Evolutionary conservation across 2,113 vertebrate species (phyloP).

Genomic region (Etheostoma spectabile): DNA sequence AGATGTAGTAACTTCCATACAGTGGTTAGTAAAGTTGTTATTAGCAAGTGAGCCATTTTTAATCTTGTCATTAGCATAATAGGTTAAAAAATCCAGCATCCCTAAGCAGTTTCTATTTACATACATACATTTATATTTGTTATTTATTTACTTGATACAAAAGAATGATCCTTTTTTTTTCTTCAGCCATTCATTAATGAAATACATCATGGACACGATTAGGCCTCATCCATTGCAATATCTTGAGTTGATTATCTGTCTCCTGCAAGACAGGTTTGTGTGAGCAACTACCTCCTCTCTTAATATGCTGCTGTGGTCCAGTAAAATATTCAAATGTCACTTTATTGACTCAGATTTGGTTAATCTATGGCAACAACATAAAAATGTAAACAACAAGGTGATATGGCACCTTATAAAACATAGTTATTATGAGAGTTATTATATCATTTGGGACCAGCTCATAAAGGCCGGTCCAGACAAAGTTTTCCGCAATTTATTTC

Average conservation of each 20-base stretch:
- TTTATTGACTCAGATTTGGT: not conserved
- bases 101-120: not conserved
- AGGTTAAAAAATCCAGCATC: not conserved
- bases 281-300: not conserved
- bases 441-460: not conserved
- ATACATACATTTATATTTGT: no score
- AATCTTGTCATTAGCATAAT: not conserved
- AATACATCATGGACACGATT: not conserved
- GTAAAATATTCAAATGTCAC: not conserved
- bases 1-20: not conserved
- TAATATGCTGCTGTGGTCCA: not conserved
- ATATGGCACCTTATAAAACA: conserved; percentile 20
- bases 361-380: not conserved
- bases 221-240: not conserved
- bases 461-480: not conserved
- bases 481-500: not conserved
- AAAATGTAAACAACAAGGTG: not conserved
- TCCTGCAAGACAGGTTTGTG: not conserved
- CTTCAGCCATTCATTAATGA: not conserved
- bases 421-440: not conserved
- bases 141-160: not conserved
- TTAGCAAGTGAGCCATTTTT: not conserved
- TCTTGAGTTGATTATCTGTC: not conserved
- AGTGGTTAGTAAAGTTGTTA: not conserved
- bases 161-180: not conserved